Percentiles rank a stretch among this genome's conserved stretches.
Evolutionary conservation across 37 sponge, comb jelly and placozoan genomes (phyloP).

Genomic region (Crambe crambe): DNA sequence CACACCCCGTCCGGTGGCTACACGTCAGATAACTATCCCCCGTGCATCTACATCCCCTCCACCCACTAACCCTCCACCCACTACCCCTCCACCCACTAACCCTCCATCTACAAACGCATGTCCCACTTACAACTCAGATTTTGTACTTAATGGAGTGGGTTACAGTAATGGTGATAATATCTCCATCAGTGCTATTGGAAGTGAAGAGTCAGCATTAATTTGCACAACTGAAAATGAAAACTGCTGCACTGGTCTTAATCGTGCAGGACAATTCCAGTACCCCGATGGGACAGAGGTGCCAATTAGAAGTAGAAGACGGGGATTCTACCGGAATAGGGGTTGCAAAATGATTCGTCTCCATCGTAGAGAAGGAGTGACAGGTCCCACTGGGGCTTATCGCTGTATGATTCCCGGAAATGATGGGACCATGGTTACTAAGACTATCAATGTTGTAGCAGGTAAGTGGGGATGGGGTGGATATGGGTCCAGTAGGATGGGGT

Average conservation of each 20-base stretch:
- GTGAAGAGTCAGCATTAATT: background rate
- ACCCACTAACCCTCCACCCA: background rate
- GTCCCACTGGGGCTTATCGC: background rate
- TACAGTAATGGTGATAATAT: background rate
- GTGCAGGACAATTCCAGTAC: background rate
- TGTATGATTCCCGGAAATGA: background rate
- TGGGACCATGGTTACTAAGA: too few relatives aligned
- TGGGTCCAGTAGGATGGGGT: too few relatives aligned
- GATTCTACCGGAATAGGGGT: background rate
- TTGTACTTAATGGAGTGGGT: background rate
- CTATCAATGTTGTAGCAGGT: too few relatives aligned
- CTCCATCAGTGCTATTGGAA: background rate
- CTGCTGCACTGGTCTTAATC: background rate
- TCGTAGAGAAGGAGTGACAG: background rate
- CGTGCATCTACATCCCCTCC: background rate
- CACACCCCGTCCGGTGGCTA: background rate
- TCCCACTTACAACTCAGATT: background rate
- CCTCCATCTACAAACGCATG: background rate
- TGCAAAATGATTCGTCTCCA: background rate
- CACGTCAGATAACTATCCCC: background rate
- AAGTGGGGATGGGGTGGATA: too few relatives aligned
- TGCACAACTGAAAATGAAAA: background rate
- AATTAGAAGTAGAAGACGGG: background rate
- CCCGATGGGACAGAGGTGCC: background rate
- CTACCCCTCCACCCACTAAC: background rate